phyloP scores from a whole-genome alignment of 2,888 invertebrate species.

The Litoditis marina region DNA sequence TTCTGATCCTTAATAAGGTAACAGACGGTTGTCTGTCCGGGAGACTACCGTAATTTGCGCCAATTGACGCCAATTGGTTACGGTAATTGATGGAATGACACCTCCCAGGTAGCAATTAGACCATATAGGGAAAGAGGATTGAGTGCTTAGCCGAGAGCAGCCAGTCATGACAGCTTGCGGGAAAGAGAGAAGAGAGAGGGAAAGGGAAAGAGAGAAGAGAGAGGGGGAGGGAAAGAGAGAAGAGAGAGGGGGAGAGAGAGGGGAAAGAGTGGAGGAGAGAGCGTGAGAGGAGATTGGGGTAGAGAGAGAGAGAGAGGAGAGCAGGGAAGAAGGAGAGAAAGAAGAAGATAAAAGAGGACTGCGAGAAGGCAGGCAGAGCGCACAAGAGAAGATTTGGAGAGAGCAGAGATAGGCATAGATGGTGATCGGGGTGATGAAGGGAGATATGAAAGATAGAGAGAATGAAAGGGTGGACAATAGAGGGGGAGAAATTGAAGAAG shows the following conservation, averaged over 20 bases:
- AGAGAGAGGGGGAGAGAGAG: neutral
- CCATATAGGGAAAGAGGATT: neutral
- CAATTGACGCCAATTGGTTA: too few species aligned
- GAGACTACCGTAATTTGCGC: too few species aligned
- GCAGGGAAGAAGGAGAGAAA: neutral
- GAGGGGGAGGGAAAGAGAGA: neutral
- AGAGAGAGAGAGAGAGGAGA: neutral
- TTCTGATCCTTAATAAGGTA: too few species aligned
- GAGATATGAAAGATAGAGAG: slow-evolving; percentile 3
- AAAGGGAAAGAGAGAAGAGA: neutral
- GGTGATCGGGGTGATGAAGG: neutral
- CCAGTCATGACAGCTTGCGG: neutral
- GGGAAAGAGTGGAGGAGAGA: neutral
- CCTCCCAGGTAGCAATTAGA: too few species aligned
- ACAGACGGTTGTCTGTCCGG: too few species aligned
- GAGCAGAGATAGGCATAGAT: too few species aligned
- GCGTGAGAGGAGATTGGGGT: neutral
- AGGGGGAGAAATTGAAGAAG: too few species aligned
- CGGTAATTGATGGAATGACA: too few species aligned
- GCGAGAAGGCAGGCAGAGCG: neutral
- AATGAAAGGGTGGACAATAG: slow-evolving; percentile 1
- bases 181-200: neutral
- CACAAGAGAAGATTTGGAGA: neutral
- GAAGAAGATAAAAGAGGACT: neutral
- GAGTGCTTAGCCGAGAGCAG: neutral